A percentile compares a stretch with the other conserved stretches of the same genome.
phyloP scores from a whole-genome alignment of 2,888 invertebrate genomes.

The Xanthorhoe spadicearia region DNA sequence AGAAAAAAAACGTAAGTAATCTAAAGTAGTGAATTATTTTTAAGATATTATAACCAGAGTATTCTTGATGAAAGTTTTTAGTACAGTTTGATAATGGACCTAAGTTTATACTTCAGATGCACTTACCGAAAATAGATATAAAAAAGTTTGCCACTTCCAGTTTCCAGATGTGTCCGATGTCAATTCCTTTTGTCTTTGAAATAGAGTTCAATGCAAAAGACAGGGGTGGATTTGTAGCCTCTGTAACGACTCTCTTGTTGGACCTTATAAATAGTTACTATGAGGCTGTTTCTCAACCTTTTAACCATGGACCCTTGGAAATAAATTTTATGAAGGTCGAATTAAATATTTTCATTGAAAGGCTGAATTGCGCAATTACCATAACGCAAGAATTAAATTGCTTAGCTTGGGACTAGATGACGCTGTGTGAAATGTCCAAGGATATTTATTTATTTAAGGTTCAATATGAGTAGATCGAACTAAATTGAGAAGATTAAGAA shows the following conservation, averaged over 20 bases:
- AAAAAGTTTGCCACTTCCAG: slow-evolving; percentile 41
- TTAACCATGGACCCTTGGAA: slow-evolving; percentile 20
- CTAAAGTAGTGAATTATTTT: too few species aligned
- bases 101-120: neutral
- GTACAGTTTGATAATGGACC: neutral
- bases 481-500: too few species aligned
- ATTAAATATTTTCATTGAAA: slow-evolving; percentile 19
- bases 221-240: slow-evolving; percentile 65
- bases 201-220: slow-evolving; percentile 56
- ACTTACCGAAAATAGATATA: neutral
- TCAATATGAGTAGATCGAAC: too few species aligned
- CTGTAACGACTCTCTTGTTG: slow-evolving; percentile 46
- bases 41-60: neutral
- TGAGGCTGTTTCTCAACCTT: slow-evolving; percentile 22
- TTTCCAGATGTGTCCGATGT: slow-evolving; percentile 35
- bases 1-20: too few species aligned
- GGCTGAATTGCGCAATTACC: neutral
- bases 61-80: neutral
- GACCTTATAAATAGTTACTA: slow-evolving; percentile 43
- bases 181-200: slow-evolving; percentile 54
- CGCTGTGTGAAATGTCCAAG: too few species aligned
- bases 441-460: too few species aligned
- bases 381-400: too few species aligned
- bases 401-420: too few species aligned
- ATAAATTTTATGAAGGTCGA: slow-evolving; percentile 23